Percentiles rank a stretch among this genome's conserved stretches.
phyloP scores from a whole-genome alignment of 2,113 vertebrate species.

The Salvelinus fontinalis region DNA sequence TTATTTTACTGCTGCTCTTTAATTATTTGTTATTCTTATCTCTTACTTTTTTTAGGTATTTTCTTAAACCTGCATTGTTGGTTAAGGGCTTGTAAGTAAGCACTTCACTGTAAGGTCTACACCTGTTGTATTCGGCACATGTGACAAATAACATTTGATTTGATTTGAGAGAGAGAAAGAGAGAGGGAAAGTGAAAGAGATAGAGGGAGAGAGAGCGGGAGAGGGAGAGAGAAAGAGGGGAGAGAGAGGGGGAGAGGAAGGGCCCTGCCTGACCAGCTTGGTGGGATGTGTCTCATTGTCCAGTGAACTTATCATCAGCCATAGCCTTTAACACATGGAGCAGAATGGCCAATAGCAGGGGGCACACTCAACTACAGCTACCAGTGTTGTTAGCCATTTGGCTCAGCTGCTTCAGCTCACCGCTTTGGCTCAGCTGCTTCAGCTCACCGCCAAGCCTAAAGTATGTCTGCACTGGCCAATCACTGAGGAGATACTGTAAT shows the following conservation, averaged over 20 bases:
- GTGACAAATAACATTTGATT: too few relatives aligned
- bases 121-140: too few relatives aligned
- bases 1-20: too few relatives aligned
- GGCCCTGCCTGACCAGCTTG: neutral
- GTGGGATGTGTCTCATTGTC: neutral
- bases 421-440: slow-evolving; percentile 25
- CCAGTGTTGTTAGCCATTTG: slow-evolving; percentile 27
- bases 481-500: too few relatives aligned
- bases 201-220: neutral
- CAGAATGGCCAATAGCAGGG: slow-evolving; percentile 6
- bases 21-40: too few relatives aligned
- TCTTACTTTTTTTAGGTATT: too few relatives aligned
- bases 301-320: slow-evolving; percentile 1
- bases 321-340: slow-evolving; percentile 9
- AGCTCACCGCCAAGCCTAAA: neutral
- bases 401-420: slow-evolving; percentile 16
- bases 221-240: neutral
- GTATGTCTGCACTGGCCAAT: too few relatives aligned
- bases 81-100: too few relatives aligned
- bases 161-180: too few relatives aligned
- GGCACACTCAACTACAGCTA: slow-evolving; percentile 20
- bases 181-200: neutral
- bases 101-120: too few relatives aligned
- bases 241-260: neutral
- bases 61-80: too few relatives aligned